Evolutionary conservation across 2,113 vertebrate genomes (phyloP).

Genomic region (Saimiri boliviensis): DNA sequence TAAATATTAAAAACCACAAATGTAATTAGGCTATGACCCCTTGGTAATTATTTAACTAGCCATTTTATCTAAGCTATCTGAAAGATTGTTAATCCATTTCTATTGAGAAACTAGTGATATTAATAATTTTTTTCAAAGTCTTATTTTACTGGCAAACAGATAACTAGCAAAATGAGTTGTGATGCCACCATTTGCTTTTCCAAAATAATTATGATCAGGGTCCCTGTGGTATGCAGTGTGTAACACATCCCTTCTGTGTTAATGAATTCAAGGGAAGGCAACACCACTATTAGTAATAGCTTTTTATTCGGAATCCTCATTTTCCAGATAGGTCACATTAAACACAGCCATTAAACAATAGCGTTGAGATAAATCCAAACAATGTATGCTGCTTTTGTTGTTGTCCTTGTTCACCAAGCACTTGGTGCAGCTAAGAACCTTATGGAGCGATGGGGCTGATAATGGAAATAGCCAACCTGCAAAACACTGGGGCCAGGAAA

Average conservation of each 20-base stretch:
- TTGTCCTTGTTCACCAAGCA: constrained; percentile 86
- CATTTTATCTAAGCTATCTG: not conserved
- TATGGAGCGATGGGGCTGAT: constrained; percentile 84
- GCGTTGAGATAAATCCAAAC: constrained; percentile 93
- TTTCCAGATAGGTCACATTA: constrained; percentile 96
- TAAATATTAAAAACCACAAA: not conserved
- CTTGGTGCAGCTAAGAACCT: constrained; percentile 88
- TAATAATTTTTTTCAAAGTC: constrained; percentile 56
- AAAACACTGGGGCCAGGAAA: constrained; percentile 82
- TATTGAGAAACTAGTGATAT: constrained; percentile 59
- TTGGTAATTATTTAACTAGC: constrained; percentile 46
- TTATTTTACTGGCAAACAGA: constrained; percentile 78
- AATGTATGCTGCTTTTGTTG: constrained; percentile 90
- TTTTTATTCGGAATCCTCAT: constrained; percentile 93
- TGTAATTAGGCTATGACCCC: not conserved
- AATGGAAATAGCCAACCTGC: constrained; percentile 81
- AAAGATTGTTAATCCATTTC: not conserved
- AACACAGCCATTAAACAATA: constrained; percentile 97
- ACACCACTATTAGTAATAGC: constrained; percentile 90
- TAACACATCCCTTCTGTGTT: constrained; percentile 82
- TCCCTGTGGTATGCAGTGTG: constrained; percentile 74
- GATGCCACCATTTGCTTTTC: constrained; percentile 80
- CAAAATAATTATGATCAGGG: constrained; percentile 78
- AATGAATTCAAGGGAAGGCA: constrained; percentile 87
- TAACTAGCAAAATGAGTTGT: constrained; percentile 76